Evolutionary conservation across 2,113 vertebrate genomes (phyloP).

Genomic region (Megaleporinus macrocephalus): DNA sequence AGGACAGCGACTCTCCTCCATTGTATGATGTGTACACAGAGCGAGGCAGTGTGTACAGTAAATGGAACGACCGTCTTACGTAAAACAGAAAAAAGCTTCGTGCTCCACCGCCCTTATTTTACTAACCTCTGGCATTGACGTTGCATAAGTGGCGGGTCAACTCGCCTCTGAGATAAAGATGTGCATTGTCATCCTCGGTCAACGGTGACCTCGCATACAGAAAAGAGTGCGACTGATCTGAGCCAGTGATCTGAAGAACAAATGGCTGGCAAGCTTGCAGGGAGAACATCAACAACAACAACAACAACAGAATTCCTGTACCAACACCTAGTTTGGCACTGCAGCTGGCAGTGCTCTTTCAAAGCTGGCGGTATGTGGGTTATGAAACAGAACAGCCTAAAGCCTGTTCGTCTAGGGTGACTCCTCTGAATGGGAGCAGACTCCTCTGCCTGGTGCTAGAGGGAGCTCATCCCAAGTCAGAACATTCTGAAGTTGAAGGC

Average conservation of each 20-base stretch:
- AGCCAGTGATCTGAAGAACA: too few species aligned
- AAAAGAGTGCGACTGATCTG: background rate
- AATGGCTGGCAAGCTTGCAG: too few species aligned
- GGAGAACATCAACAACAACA: background rate
- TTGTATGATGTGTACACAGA: background rate
- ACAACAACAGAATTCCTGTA: background rate
- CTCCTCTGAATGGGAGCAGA: conserved; percentile 8
- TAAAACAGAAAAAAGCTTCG: background rate
- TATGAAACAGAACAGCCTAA: conserved; percentile 34
- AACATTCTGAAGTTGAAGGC: conserved; percentile 9
- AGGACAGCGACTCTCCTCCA: background rate
- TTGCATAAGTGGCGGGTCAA: background rate
- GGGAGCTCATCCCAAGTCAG: conserved; percentile 23
- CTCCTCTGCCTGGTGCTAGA: background rate
- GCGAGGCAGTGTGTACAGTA: background rate
- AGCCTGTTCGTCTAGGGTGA: conserved; percentile 36
- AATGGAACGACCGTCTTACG: background rate
- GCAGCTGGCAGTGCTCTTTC: conserved; percentile 15
- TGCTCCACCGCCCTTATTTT: background rate
- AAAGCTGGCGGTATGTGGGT: conserved; percentile 35
- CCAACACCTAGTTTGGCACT: conserved; percentile 12
- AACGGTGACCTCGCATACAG: background rate
- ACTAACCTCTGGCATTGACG: background rate
- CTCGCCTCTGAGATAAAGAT: background rate
- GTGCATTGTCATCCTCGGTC: background rate